phyloP scores from a whole-genome alignment of 2,888 invertebrate species.

The Octonoba sinensis region DNA sequence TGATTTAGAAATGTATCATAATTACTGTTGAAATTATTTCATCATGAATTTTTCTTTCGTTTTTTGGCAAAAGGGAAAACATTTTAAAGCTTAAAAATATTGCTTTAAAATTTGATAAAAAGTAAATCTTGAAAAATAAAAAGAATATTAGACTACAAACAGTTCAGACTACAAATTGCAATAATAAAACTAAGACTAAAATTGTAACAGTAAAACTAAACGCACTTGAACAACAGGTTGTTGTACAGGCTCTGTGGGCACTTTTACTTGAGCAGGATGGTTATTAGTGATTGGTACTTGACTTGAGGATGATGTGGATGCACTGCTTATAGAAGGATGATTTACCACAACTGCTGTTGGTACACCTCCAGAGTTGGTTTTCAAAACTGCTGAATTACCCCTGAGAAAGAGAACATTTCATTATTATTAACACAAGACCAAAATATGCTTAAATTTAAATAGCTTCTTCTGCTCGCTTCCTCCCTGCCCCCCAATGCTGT shows the following conservation, averaged over 20 bases:
- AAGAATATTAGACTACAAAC: too few relatives aligned
- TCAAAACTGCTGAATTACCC: conserved; percentile 25
- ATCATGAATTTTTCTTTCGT: too few relatives aligned
- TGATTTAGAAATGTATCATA: too few relatives aligned
- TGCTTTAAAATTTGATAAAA: too few relatives aligned
- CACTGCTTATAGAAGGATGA: conserved; percentile 19
- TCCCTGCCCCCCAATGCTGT: too few relatives aligned
- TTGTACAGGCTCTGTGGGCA: conserved; percentile 15
- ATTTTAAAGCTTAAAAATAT: too few relatives aligned
- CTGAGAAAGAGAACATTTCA: conserved; percentile 6
- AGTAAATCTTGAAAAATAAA: too few relatives aligned
- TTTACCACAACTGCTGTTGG: conserved; percentile 64
- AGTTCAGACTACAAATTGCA: background rate
- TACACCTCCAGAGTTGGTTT: conserved; percentile 28
- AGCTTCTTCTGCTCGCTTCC: too few relatives aligned
- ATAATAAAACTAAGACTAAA: background rate
- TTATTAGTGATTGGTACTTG: conserved; percentile 26
- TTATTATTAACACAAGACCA: too few relatives aligned
- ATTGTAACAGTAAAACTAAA: background rate
- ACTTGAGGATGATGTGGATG: conserved; percentile 18
- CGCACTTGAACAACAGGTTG: conserved; percentile 41
- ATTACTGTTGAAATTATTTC: too few relatives aligned
- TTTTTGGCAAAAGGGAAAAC: too few relatives aligned
- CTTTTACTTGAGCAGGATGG: conserved; percentile 31
- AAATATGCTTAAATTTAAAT: too few relatives aligned